These are phyloP conservation scores for Phlogophora meticulosa DNA, from an alignment of 2,888 invertebrate genomes.

Conservation along the genomic window DNA sequence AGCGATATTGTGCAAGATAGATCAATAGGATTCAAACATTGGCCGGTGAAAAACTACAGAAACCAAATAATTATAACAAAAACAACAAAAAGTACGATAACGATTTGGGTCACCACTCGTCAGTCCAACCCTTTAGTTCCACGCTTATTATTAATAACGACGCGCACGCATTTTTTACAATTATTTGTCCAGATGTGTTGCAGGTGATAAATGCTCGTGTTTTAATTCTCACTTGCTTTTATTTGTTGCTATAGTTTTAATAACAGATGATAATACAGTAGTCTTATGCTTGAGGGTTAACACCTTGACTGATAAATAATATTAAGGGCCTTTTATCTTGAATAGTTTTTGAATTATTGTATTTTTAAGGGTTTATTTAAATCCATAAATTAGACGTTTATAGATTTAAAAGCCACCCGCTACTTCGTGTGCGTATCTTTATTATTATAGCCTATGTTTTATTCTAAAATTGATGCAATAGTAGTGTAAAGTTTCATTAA, in stretches of 20 bases:
- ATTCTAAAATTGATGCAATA: no score
- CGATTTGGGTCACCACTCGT: slow-evolving; percentile 4
- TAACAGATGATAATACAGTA: slow-evolving; percentile 22
- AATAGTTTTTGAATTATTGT: background rate
- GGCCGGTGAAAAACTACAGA: background rate
- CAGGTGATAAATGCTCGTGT: slow-evolving; percentile 47
- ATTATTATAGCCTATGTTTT: no score
- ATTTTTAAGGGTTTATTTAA: background rate
- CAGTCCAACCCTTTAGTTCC: slow-evolving; percentile 10
- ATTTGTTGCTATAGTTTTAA: slow-evolving; percentile 36
- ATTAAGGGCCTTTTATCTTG: background rate
- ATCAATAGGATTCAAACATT: background rate
- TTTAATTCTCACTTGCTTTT: slow-evolving; percentile 31
- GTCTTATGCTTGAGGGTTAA: slow-evolving; percentile 12
- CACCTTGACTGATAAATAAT: slow-evolving; percentile 37
- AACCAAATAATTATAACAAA: background rate
- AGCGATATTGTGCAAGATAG: no score
- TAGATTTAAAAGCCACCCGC: no score
- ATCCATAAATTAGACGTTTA: no score
- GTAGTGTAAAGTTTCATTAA: no score
- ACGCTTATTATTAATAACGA: slow-evolving; percentile 28
- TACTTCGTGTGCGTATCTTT: no score
- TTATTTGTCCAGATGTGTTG: slow-evolving; percentile 51
- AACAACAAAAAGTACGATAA: background rate
- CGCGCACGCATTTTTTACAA: slow-evolving; percentile 27